Evolutionary conservation across 2,888 invertebrate species (phyloP).

Genomic region (Empis livida): DNA sequence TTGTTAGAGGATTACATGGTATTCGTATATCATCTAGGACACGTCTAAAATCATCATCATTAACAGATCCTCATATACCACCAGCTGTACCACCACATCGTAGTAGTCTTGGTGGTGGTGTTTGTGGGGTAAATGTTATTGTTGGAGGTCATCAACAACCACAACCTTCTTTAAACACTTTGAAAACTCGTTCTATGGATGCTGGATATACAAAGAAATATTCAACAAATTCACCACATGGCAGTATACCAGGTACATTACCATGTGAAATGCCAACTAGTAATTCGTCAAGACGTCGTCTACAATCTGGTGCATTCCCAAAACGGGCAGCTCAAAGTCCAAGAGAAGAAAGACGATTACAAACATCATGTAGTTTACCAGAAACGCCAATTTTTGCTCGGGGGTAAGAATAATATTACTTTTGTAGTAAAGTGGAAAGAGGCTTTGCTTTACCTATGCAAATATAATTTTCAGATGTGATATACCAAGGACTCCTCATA

Average conservation of each 20-base stretch:
- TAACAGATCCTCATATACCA: conserved; percentile 29
- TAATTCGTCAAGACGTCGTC: conserved; percentile 30
- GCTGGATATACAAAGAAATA: conserved; percentile 57
- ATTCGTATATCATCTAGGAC: conserved; percentile 12
- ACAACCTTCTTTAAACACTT: conserved; percentile 46
- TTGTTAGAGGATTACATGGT: conserved; percentile 12
- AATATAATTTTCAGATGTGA: too few relatives aligned
- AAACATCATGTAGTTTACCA: conserved; percentile 77
- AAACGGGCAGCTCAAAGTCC: conserved; percentile 41
- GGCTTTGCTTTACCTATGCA: too few relatives aligned
- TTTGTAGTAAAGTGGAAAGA: too few relatives aligned
- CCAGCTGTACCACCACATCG: conserved; percentile 64
- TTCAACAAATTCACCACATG: conserved; percentile 40
- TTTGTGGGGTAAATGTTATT: background rate
- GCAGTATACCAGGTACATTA: conserved; percentile 51
- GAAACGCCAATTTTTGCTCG: conserved; percentile 80
- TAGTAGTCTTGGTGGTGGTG: conserved; percentile 22
- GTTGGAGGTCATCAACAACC: conserved; percentile 5
- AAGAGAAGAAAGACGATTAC: conserved; percentile 50
- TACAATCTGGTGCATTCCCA: conserved; percentile 34
- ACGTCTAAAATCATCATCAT: conserved; percentile 13
- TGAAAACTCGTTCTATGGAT: conserved; percentile 78
- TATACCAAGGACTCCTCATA: conserved; percentile 69
- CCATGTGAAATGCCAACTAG: conserved; percentile 53
- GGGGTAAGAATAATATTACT: conserved; percentile 33